Conservation (phyloP, 2,797 vertebrate species). For the Helarctos malayanus region DNA sequence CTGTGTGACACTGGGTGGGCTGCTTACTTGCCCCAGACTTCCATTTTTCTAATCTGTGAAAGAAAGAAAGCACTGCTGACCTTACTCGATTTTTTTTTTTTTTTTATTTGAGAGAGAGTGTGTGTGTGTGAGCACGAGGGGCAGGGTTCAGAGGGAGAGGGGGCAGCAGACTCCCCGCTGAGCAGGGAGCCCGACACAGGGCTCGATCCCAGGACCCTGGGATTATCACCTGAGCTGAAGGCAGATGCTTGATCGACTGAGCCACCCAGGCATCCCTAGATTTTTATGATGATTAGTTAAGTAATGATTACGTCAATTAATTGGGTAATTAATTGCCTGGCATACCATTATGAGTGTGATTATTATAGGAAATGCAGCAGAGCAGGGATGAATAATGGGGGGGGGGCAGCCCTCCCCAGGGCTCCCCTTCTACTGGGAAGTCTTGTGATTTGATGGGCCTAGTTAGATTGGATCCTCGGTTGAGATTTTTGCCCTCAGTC, state of each 20-base stretch:
- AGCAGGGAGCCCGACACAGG: background rate
- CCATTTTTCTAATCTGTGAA: background rate
- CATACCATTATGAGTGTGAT: background rate
- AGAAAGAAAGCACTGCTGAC: background rate
- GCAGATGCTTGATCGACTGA: background rate
- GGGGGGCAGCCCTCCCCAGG: background rate
- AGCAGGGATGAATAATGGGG: background rate
- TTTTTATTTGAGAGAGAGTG: background rate
- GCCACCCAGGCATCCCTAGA: background rate
- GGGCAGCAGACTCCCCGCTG: background rate
- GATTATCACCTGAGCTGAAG: background rate
- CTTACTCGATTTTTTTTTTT: background rate
- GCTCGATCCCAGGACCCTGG: background rate
- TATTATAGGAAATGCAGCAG: background rate
- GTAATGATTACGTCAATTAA: background rate
- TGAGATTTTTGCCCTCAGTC: background rate
- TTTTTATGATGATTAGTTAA: background rate
- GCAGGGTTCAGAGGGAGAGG: background rate
- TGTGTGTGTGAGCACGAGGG: background rate
- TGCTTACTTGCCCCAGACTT: background rate
- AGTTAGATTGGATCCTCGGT: background rate
- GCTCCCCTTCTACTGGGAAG: background rate
- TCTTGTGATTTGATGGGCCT: background rate
- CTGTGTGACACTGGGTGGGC: background rate
- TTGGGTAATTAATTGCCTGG: background rate